phyloP scores from a whole-genome alignment of 2,113 vertebrate species.

The Macroglossus sobrinus region DNA sequence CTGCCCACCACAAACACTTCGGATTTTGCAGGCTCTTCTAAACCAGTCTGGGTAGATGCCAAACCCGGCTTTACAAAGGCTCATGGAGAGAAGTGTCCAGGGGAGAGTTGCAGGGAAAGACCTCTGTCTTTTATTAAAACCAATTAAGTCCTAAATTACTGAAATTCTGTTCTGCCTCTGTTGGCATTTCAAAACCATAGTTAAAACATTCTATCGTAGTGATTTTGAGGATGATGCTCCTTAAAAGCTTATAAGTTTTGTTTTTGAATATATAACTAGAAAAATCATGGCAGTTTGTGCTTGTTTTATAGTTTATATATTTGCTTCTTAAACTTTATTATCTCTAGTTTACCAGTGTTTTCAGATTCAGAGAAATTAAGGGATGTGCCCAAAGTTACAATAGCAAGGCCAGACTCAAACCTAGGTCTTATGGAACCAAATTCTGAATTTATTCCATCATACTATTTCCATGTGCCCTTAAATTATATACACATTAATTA shows the following conservation, averaged over 20 bases:
- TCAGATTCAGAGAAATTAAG: background rate
- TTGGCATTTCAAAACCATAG: constrained; percentile 57
- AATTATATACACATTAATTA: background rate
- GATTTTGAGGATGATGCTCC: constrained; percentile 26
- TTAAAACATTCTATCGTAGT: constrained; percentile 63
- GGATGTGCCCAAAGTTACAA: background rate
- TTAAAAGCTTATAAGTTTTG: constrained; percentile 30
- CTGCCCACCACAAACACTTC: constrained; percentile 77
- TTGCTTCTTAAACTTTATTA: background rate
- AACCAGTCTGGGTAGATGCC: constrained; percentile 74
- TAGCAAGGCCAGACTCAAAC: background rate
- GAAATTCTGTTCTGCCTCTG: constrained; percentile 63
- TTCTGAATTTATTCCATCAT: background rate
- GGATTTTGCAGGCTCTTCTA: constrained; percentile 58
- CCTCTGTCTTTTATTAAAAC: constrained; percentile 67
- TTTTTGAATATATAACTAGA: background rate
- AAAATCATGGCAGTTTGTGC: background rate
- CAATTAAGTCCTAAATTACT: constrained; percentile 77
- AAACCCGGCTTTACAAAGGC: constrained; percentile 71
- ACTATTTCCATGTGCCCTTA: background rate
- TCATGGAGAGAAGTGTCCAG: constrained; percentile 62
- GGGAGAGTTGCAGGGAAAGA: constrained; percentile 74
- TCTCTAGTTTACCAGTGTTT: background rate
- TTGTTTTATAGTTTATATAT: background rate
- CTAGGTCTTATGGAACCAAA: background rate